Conservation (phyloP, 2,888 invertebrate genomes). For the Bimastos eiseni region DNA sequence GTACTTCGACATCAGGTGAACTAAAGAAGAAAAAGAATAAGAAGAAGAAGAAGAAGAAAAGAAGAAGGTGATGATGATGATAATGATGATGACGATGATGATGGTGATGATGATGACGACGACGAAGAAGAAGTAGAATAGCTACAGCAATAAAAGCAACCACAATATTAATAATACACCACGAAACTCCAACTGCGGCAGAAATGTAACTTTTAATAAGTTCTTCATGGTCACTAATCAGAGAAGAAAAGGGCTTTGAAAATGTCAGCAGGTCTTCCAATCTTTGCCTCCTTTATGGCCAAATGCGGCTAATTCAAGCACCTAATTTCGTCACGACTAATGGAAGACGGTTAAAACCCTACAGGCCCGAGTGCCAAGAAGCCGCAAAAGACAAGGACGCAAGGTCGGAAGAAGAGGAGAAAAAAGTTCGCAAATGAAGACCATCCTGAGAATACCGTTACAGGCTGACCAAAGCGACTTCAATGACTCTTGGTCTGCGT, state of each 20-base stretch:
- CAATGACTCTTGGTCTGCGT: not conserved
- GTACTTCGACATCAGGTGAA: too few species aligned
- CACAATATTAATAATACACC: not conserved
- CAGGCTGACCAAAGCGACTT: not conserved
- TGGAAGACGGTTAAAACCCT: not conserved
- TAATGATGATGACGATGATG: too few species aligned
- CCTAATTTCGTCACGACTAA: not conserved
- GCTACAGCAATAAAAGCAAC: too few species aligned
- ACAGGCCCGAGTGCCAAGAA: not conserved
- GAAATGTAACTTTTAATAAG: not conserved
- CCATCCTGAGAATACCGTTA: not conserved
- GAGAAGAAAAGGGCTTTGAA: not conserved
- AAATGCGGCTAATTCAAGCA: constrained; percentile 9
- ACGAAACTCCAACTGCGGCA: not conserved
- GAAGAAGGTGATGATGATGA: too few species aligned
- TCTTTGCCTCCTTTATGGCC: not conserved
- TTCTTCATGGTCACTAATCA: not conserved
- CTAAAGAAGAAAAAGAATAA: too few species aligned
- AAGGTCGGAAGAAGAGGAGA: not conserved
- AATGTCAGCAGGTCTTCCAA: not conserved
- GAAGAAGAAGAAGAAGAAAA: too few species aligned
- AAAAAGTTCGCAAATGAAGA: not conserved
- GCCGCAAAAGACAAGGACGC: not conserved
- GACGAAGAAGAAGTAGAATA: too few species aligned
- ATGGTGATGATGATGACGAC: too few species aligned